Percentiles rank a stretch among this genome's conserved stretches.
Evolutionary conservation across 2,888 invertebrate genomes (phyloP).

Genomic region (Idaea biselata): DNA sequence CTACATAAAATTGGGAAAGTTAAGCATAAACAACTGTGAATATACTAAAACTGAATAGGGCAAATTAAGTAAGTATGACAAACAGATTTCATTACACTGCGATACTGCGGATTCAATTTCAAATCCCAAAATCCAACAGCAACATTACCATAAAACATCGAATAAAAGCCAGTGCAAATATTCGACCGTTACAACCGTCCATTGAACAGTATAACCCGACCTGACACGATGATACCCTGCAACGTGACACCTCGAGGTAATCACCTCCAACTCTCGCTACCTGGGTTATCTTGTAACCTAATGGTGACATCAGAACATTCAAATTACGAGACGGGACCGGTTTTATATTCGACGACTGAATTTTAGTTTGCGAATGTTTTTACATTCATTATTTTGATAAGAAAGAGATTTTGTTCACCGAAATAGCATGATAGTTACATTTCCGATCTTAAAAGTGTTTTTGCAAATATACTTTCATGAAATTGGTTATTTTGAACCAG

Average conservation of each 20-base stretch:
- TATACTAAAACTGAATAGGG: background rate
- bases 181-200: background rate
- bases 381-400: background rate
- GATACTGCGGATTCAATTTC: background rate
- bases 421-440: background rate
- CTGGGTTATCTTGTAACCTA: background rate
- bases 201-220: background rate
- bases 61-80: background rate
- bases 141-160: background rate
- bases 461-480: too few species aligned
- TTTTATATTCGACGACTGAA: background rate
- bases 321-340: conserved; percentile 1
- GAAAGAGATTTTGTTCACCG: background rate
- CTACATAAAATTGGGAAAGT: too few species aligned
- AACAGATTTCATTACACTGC: background rate
- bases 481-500: too few species aligned
- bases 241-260: background rate
- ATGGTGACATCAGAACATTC: background rate
- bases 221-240: background rate
- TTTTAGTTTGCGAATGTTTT: background rate
- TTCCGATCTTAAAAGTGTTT: too few species aligned
- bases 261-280: background rate
- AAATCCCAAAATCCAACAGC: background rate
- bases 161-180: background rate
- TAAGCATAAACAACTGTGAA: background rate